phyloP scores from a whole-genome alignment of 2,113 vertebrate genomes.

The Antigone vipio region DNA sequence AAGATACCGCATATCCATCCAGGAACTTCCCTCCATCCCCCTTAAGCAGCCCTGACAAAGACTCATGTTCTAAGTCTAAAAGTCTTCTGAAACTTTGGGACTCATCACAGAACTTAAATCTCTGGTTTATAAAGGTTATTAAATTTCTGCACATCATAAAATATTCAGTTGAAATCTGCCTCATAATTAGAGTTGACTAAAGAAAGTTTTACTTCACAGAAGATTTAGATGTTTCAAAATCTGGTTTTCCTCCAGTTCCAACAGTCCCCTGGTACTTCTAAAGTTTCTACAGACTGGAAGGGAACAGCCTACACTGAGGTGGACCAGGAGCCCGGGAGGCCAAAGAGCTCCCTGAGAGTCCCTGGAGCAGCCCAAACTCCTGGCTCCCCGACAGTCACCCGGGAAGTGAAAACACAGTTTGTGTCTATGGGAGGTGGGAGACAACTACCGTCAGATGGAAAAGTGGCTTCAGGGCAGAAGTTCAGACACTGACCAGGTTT shows the following conservation, averaged over 20 bases:
- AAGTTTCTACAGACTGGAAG: not conserved
- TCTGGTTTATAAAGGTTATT: not conserved
- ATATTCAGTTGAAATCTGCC: not conserved
- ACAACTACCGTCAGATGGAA: not conserved
- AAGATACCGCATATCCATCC: not conserved
- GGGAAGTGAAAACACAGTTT: not conserved
- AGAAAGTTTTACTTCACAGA: not conserved
- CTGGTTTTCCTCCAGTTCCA: not conserved
- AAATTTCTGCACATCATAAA: not conserved
- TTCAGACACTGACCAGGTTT: not conserved
- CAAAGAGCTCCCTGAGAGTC: accelerated
- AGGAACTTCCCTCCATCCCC: not conserved
- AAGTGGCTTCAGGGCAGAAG: not conserved
- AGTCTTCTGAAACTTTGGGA: not conserved
- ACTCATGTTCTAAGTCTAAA: not conserved
- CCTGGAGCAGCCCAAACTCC: not conserved
- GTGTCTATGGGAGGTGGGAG: not conserved
- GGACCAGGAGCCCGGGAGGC: not conserved
- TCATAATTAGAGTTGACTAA: not conserved
- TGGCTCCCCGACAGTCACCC: accelerated
- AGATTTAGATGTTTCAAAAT: not conserved
- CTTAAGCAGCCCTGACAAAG: not conserved
- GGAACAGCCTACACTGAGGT: not conserved
- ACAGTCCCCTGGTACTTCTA: not conserved
- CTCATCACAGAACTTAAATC: not conserved